phyloP scores from a whole-genome alignment of 2,113 vertebrate species.

The Dissostichus mawsoni region DNA sequence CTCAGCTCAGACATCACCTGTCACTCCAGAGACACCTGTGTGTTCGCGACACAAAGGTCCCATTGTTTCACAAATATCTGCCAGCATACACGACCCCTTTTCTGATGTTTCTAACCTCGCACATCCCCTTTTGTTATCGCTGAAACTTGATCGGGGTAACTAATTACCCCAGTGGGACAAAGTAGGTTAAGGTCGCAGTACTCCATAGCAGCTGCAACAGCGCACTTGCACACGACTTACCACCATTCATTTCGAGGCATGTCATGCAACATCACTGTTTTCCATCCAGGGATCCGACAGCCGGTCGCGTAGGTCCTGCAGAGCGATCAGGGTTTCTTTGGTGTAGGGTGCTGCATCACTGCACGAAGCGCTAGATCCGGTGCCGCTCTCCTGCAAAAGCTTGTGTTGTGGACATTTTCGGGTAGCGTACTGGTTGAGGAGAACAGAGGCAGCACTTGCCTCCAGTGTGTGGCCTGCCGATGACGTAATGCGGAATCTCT shows the following conservation, averaged over 20 bases:
- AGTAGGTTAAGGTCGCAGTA: slow-evolving; percentile 78
- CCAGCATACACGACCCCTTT: not conserved
- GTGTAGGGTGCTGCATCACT: slow-evolving; percentile 61
- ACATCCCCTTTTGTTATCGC: slow-evolving; percentile 4
- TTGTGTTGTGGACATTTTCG: slow-evolving; percentile 73
- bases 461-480: slow-evolving; percentile 73
- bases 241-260: slow-evolving; percentile 77
- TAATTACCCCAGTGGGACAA: slow-evolving; percentile 79
- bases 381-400: slow-evolving; percentile 67
- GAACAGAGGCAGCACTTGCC: slow-evolving; percentile 70
- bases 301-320: slow-evolving; percentile 38
- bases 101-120: not conserved
- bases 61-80: slow-evolving; percentile 10
- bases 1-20: slow-evolving; percentile 75
- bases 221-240: slow-evolving; percentile 85
- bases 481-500: slow-evolving; percentile 87
- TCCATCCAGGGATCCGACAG: slow-evolving; percentile 55
- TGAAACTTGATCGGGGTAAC: slow-evolving; percentile 59
- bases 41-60: slow-evolving; percentile 50
- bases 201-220: slow-evolving; percentile 73
- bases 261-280: slow-evolving; percentile 73
- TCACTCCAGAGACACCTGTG: slow-evolving; percentile 66
- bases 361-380: slow-evolving; percentile 49
- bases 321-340: slow-evolving; percentile 57
- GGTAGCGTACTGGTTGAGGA: slow-evolving; percentile 73